phyloP scores from a whole-genome alignment of 2,797 vertebrate species.

The Hozukius guyotensis region DNA sequence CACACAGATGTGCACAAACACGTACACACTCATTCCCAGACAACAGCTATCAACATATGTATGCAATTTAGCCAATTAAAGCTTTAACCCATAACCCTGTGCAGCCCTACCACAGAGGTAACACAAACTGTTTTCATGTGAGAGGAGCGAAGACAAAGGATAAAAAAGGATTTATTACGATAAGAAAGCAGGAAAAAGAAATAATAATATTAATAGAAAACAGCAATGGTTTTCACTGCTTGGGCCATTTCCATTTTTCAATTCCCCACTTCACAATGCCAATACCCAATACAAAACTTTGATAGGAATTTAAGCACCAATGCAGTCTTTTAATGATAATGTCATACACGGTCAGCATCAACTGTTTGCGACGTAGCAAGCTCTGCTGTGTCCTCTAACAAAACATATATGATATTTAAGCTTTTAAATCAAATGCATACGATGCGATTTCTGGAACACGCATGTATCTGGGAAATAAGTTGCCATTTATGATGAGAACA shows the following conservation, averaged over 20 bases:
- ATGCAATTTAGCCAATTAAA: conserved; percentile 76
- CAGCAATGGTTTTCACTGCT: conserved; percentile 7
- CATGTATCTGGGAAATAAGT: background rate
- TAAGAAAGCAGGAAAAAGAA: background rate
- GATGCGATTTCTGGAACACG: background rate
- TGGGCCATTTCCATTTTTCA: conserved; percentile 23
- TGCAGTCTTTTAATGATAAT: conserved; percentile 5
- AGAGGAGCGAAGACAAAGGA: conserved; percentile 16
- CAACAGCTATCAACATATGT: conserved; percentile 67
- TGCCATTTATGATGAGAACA: background rate
- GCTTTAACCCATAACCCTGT: conserved; percentile 38
- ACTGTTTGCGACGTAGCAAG: background rate
- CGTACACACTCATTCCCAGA: conserved; percentile 28
- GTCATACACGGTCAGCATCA: background rate
- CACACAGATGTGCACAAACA: conserved; percentile 28
- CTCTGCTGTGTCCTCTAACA: background rate
- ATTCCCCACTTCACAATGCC: conserved; percentile 10
- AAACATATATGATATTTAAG: background rate
- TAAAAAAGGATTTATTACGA: background rate
- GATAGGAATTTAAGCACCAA: conserved; percentile 4
- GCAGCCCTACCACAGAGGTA: conserved; percentile 58
- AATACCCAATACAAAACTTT: background rate
- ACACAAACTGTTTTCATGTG: conserved; percentile 46
- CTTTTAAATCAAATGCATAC: background rate
- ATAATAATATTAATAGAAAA: conserved; percentile 12